Evolutionary conservation across 2,797 vertebrate species (phyloP), one percentile per base, ranked within the genome.

Genomic region (Gymnodraco acuticeps): DNA sequence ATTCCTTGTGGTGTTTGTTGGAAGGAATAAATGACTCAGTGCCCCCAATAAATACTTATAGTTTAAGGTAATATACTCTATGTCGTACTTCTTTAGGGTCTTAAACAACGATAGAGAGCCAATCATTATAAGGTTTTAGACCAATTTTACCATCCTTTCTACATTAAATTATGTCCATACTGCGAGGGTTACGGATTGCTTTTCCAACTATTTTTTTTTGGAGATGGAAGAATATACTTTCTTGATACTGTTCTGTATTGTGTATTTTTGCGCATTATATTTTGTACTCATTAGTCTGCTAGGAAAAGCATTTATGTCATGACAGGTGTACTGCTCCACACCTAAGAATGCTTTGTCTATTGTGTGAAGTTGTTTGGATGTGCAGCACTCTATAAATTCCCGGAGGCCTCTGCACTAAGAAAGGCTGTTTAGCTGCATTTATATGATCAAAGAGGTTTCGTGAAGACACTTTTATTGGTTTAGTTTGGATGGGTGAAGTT

Each of bases 401-500:
- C 8, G 33, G 6, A 38, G 33, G 33, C 33, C 33, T 38, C 33
- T 6, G 33, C 33, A 38, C n/a, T 8, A 48, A 59, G 2, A 38
- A 38, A 77, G 27, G 33, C 16, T 43, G 8, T 46, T 38, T 9
- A 3, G 15, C 58, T 67, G 45, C 17, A 17, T 10, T n/a, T 33
- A 20, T n/a, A 19, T 27, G 19, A 62, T 56, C 23, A 58, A 20
- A 69, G 1, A 62, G 27, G 3, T 59, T 68, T 73, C 2, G 65
- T 52, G 13, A 61, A 59, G 17, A 27, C 9, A 15, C 3, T 53
- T 64, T 59, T 55, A 69, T 65, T 55, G 52, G 3, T 58, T 75
- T 72, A 55, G 20, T 81, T 55, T 73, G 13, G 20, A 62, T 38
- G 42, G 16, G 33, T 45, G 58, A 54, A 65, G 42, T 64, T 62